Conservation (phyloP, 2,797 vertebrate species). For the Hydrocynus forskahlii region DNA sequence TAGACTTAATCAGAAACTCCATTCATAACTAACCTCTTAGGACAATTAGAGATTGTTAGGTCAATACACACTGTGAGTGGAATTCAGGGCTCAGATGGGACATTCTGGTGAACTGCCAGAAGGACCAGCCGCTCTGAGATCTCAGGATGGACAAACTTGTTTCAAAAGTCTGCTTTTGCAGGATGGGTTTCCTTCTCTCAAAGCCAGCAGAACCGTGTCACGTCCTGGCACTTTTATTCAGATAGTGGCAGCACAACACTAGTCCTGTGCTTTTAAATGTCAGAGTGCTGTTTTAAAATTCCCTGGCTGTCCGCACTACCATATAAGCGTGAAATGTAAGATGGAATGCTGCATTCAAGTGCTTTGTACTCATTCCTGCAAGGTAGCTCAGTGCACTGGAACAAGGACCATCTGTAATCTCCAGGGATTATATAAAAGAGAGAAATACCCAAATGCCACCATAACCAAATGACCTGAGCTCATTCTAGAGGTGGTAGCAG, state of each 20-base stretch:
- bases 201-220: conserved; percentile 1
- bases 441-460: conserved; percentile 48
- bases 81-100: neutral
- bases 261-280: conserved; percentile 57
- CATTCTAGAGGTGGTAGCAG: neutral
- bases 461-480: conserved; percentile 28
- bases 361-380: conserved; percentile 22
- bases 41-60: neutral
- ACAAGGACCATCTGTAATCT: conserved; percentile 22
- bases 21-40: conserved; percentile 5
- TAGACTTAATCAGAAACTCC: neutral
- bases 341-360: conserved; percentile 2
- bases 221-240: conserved; percentile 16
- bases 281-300: conserved; percentile 58
- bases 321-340: conserved; percentile 49
- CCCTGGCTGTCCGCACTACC: conserved; percentile 33
- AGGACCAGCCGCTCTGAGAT: neutral
- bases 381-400: conserved; percentile 14
- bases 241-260: conserved; percentile 24
- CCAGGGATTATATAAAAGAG: conserved; percentile 24
- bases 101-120: neutral
- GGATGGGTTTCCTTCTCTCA: neutral
- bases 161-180: neutral
- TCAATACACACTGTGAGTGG: neutral
- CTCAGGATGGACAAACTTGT: neutral